A percentile compares a stretch with the other conserved stretches of the same genome.
Evolutionary conservation across 2,888 invertebrate genomes (phyloP).

Genomic region (Notocelia uddmanniana): DNA sequence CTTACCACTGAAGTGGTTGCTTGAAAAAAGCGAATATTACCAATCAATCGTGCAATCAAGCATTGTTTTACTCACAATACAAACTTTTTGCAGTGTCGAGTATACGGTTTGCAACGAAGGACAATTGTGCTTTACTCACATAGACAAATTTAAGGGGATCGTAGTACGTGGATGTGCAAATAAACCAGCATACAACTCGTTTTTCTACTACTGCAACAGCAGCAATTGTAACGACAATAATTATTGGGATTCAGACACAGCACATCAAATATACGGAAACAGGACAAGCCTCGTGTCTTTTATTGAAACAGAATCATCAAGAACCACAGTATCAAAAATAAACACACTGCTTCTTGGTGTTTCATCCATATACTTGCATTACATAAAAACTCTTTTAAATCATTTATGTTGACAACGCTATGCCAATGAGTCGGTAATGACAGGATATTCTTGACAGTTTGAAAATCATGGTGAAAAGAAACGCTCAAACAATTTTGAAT

Average conservation of each 20-base stretch:
- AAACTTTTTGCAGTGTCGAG: constrained; percentile 10
- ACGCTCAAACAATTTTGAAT: neutral
- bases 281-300: neutral
- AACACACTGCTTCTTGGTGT: neutral
- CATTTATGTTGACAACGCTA: neutral
- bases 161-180: constrained; percentile 70
- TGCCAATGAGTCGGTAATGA: neutral
- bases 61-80: neutral
- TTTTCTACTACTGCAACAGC: constrained; percentile 63
- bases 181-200: constrained; percentile 63
- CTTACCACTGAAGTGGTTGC: too few species aligned
- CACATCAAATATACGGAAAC: neutral
- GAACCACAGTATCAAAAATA: neutral
- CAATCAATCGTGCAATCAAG: too few species aligned
- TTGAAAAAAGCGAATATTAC: too few species aligned
- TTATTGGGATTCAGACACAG: constrained; percentile 49
- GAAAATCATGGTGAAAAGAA: constrained; percentile 11
- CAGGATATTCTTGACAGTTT: neutral
- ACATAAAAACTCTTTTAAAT: neutral
- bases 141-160: constrained; percentile 59
- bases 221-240: constrained; percentile 59
- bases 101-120: constrained; percentile 62
- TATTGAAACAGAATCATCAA: neutral
- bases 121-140: constrained; percentile 68
- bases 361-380: neutral